Base-by-base conservation (phyloP, 2,888 invertebrate species). In the Geophilus truncorum region DNA sequence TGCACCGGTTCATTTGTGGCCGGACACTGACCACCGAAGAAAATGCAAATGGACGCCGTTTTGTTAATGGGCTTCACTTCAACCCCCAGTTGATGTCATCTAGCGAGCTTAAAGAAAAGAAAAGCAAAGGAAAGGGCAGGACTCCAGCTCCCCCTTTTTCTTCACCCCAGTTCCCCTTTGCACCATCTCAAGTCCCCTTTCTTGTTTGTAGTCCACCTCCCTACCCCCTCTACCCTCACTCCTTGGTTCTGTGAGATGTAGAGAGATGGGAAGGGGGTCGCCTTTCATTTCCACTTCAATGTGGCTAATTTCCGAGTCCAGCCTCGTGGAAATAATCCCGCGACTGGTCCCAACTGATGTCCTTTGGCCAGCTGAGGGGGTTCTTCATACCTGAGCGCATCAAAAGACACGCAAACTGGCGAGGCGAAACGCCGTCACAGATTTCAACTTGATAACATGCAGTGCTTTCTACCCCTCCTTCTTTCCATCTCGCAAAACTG, bases 221-320 rank as follows among this genome's bases (percentile, higher is more conserved):
- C 45, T n/a, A n/a, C 45, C 40, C 45, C 45, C 18, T 18, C 45
- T 45, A 7, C 45, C 45, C 45, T 45, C 45, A 45, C 45, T 45
- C 45, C 45, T 45, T 45, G 45, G 45, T 45, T 45, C 45, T 75
- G 75, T 10, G 21, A n/a, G 6, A 25, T 70, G 70, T 23, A n/a
- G 32, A 75, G 75, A 75, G 75, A 32, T 28, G 75, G n/a, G 28
- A 30, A n/a, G 28, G 75, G 75, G 28, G 28, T 30, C 75, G 75
- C 75, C 45, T 45, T 45, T 75, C 75, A 75, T 75, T 75, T 75
- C 75, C 75, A 75, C 75, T 75, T 75, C 75, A 75, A 75, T 75
- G 75, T 75, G 75, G 75, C 75, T 75, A 75, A 75, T 75, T 75
- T 75, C 75, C 32, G 75, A 28, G 75, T 32, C 32, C 32, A 28